These are phyloP conservation scores for Peromyscus attwateri DNA, from an alignment of 2,797 vertebrate genomes.

Conservation along the genomic window DNA sequence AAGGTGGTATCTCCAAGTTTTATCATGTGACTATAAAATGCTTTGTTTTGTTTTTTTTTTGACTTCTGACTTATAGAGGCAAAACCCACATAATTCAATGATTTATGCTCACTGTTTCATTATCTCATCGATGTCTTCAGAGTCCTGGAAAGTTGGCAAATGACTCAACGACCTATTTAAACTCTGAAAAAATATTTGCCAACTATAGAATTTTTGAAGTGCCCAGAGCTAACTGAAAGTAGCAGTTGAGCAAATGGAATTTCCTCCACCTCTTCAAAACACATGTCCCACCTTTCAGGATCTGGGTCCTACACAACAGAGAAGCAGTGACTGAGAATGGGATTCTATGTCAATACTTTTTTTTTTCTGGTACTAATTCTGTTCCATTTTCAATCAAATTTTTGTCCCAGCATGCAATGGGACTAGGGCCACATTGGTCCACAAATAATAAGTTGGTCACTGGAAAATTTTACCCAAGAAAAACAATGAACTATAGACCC, in stretches of 20 bases:
- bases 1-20: background rate
- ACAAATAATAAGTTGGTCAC: background rate
- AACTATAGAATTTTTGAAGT: background rate
- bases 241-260: background rate
- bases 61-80: background rate
- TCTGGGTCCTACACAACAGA: background rate
- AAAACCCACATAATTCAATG: background rate
- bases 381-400: background rate
- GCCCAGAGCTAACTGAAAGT: background rate
- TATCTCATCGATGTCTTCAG: background rate
- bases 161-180: background rate
- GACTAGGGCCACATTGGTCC: background rate
- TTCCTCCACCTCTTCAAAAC: background rate
- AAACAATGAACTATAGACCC: background rate
- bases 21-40: background rate
- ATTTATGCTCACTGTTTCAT: background rate
- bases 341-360: background rate
- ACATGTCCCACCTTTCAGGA: background rate
- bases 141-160: background rate
- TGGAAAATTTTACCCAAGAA: background rate
- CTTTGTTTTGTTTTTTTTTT: background rate
- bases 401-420: background rate
- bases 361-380: background rate
- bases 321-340: background rate
- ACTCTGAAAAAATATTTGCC: constrained; percentile 25